Conservation (phyloP, 2,888 invertebrate genomes). For the Archips xylosteana region DNA sequence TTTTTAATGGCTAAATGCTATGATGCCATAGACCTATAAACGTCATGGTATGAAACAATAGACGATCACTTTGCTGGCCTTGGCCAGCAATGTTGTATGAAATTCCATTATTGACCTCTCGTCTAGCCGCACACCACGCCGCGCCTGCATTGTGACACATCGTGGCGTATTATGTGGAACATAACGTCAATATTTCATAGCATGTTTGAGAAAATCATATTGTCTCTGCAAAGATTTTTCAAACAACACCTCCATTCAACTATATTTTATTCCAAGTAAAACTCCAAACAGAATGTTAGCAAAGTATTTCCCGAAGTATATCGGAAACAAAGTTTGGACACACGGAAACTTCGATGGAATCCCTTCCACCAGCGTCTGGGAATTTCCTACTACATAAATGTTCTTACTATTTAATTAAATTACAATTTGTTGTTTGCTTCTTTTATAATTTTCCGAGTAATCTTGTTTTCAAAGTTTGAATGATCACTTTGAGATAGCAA, state of each 20-base stretch:
- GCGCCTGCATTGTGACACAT: too few species aligned
- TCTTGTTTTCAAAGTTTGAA: constrained; percentile 2
- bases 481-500: background rate
- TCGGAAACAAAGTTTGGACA: constrained; percentile 33
- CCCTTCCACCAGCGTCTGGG: constrained; percentile 20
- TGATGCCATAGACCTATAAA: too few species aligned
- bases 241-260: constrained; percentile 2
- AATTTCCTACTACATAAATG: constrained; percentile 26
- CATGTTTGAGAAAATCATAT: too few species aligned
- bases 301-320: constrained; percentile 32
- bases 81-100: too few species aligned
- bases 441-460: constrained; percentile 5
- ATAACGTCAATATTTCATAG: too few species aligned
- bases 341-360: constrained; percentile 36
- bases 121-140: too few species aligned
- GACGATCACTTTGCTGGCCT: too few species aligned
- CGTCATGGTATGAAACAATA: too few species aligned
- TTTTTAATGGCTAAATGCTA: too few species aligned
- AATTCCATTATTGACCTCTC: too few species aligned
- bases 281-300: constrained; percentile 26
- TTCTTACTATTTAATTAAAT: constrained; percentile 24
- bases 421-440: constrained; percentile 14
- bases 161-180: too few species aligned
- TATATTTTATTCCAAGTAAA: constrained; percentile 30
- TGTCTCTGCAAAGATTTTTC: background rate